Evolutionary conservation across 2,113 vertebrate species (phyloP).

Genomic region (Phalacrocorax brasilianus): DNA sequence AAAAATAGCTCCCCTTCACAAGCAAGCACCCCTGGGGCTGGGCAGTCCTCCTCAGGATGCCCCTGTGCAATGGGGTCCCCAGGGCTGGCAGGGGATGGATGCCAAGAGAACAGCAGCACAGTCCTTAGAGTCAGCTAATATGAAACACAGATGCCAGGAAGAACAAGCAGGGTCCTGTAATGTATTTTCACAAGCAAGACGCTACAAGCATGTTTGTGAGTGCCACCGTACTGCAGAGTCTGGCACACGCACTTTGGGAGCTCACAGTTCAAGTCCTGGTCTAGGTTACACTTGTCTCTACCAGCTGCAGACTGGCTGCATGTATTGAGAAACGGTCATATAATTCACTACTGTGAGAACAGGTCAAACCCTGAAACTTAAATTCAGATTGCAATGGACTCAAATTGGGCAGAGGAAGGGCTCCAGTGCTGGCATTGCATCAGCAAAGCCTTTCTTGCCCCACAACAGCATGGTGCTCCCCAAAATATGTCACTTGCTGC

Average conservation of each 20-base stretch:
- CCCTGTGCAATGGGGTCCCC: background rate
- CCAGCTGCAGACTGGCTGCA: background rate
- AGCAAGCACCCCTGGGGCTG: background rate
- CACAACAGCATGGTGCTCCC: background rate
- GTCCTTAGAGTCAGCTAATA: background rate
- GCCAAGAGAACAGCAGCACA: background rate
- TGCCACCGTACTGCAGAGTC: background rate
- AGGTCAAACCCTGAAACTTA: background rate
- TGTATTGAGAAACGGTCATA: rapidly evolving
- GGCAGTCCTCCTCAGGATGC: rapidly evolving
- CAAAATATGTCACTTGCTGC: background rate
- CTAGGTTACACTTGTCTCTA: background rate
- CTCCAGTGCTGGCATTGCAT: background rate
- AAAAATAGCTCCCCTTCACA: background rate
- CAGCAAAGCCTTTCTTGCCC: background rate
- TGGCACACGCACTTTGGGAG: rapidly evolving
- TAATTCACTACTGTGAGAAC: background rate
- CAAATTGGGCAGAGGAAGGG: background rate
- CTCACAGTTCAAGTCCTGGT: background rate
- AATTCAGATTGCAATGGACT: background rate
- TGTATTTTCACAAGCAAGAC: rapidly evolving
- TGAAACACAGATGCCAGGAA: background rate
- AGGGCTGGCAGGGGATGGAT: background rate
- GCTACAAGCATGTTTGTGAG: rapidly evolving
- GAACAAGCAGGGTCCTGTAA: background rate